These are phyloP conservation scores for Pongo abelii DNA, from an alignment of 2,113 vertebrate genomes.

Conservation along the genomic window DNA sequence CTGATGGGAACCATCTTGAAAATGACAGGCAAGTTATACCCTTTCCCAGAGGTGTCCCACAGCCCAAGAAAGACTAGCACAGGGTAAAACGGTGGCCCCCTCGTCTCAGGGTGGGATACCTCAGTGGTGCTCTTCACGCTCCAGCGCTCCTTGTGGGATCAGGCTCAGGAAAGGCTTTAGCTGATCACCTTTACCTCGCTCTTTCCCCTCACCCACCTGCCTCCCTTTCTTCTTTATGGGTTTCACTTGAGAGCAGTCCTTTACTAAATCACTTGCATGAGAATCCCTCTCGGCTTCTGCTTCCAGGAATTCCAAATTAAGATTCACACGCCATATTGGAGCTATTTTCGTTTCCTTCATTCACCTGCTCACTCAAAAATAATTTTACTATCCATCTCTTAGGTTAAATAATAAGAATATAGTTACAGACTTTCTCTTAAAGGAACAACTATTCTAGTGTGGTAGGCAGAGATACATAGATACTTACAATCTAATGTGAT, in stretches of 20 bases:
- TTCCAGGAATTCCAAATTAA: not conserved
- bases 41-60: not conserved
- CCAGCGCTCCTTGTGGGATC: not conserved
- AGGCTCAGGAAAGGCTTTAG: not conserved
- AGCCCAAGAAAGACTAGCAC: not conserved
- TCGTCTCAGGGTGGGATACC: not conserved
- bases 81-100: not conserved
- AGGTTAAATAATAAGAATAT: not conserved
- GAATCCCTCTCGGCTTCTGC: not conserved
- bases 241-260: not conserved
- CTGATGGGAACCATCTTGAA: not conserved
- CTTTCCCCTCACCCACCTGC: not conserved
- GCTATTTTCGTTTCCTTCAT: not conserved
- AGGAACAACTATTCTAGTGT: not conserved
- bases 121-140: not conserved
- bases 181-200: not conserved
- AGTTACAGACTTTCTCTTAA: not conserved
- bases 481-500: not conserved
- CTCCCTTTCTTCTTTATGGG: not conserved
- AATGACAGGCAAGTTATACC: not conserved
- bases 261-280: not conserved
- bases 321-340: not conserved
- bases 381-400: not conserved
- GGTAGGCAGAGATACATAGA: not conserved
- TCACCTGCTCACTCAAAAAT: not conserved